These are phyloP conservation scores for Philereme transversata DNA, from an alignment of 2,888 invertebrate genomes.

Conservation along the genomic window DNA sequence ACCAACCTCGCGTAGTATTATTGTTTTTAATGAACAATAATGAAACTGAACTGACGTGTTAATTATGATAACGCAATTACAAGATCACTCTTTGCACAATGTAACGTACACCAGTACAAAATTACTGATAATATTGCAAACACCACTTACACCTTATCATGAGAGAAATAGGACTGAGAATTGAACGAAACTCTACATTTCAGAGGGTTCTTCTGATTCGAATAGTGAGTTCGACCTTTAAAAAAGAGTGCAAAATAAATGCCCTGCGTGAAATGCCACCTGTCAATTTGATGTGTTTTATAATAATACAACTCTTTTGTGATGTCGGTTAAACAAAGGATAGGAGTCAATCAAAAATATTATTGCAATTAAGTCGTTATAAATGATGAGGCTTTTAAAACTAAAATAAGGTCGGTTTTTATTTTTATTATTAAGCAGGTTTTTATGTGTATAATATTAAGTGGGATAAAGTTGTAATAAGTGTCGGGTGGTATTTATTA, in stretches of 20 bases:
- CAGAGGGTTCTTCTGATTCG: constrained; percentile 39
- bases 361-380: too few relatives aligned
- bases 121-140: background rate
- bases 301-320: constrained; percentile 50
- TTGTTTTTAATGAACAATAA: constrained; percentile 46
- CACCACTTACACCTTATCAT: background rate
- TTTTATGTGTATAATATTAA: too few relatives aligned
- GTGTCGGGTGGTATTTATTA: too few relatives aligned
- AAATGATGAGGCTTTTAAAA: too few relatives aligned
- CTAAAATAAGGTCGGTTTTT: too few relatives aligned
- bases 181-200: constrained; percentile 7
- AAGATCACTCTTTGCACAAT: constrained; percentile 49
- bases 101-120: constrained; percentile 44
- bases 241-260: constrained; percentile 56
- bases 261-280: constrained; percentile 70
- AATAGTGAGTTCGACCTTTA: constrained; percentile 58
- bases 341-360: constrained; percentile 28
- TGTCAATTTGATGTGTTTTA: constrained; percentile 49
- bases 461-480: too few relatives aligned
- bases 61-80: constrained; percentile 70
- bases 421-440: too few relatives aligned
- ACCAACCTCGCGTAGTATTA: constrained; percentile 48
- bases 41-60: constrained; percentile 53
- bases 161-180: background rate
- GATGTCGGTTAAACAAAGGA: constrained; percentile 47